Evolutionary conservation across 2,888 invertebrate genomes (phyloP).

Genomic region (Nebria salina): DNA sequence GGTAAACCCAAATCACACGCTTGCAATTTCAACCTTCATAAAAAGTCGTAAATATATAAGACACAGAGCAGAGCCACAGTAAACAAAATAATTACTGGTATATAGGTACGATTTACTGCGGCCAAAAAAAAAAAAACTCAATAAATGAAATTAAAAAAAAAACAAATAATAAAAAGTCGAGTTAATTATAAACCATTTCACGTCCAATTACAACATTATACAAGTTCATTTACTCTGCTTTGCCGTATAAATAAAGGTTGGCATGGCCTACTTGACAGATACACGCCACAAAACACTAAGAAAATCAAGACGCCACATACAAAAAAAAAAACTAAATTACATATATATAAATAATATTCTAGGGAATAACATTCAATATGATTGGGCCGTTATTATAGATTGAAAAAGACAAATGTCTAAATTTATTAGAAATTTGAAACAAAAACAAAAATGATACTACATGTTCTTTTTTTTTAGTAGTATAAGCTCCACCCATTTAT

Average conservation of each 20-base stretch:
- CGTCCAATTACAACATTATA: conserved; percentile 41
- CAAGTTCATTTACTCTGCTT: conserved; percentile 41
- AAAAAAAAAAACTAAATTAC: conserved; percentile 10
- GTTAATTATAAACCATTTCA: conserved; percentile 33
- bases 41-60: background rate
- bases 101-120: background rate
- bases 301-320: conserved; percentile 29
- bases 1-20: background rate
- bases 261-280: conserved; percentile 43
- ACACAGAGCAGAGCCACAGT: background rate
- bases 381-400: too few relatives aligned
- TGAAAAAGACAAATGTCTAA: too few relatives aligned
- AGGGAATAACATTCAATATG: too few relatives aligned
- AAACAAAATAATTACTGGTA: background rate
- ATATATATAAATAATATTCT: background rate
- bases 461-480: too few relatives aligned
- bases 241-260: conserved; percentile 37
- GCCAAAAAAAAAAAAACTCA: background rate
- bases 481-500: too few relatives aligned
- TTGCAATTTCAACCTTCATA: background rate
- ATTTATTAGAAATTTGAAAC: too few relatives aligned
- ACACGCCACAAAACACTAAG: conserved; percentile 38
- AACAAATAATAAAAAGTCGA: background rate
- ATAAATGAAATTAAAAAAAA: background rate
- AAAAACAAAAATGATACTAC: too few relatives aligned